Percentiles rank a stretch among this genome's conserved stretches.
Evolutionary conservation across 2,888 invertebrate species (phyloP).

Genomic region (Hypsopygia costalis): DNA sequence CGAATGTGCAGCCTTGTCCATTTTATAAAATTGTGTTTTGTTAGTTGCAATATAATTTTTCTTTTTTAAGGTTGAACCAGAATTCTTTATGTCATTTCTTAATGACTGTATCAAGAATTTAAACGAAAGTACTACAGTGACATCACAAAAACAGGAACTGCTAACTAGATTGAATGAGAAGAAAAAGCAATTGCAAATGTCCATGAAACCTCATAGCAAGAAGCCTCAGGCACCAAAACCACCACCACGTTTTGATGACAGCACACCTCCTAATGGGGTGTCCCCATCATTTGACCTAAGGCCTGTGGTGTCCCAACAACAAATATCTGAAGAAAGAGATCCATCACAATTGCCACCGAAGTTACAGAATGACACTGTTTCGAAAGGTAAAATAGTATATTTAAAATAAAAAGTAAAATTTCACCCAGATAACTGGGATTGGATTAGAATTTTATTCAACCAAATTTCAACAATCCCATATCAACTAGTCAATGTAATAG

Average conservation of each 20-base stretch:
- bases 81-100: constrained; percentile 86
- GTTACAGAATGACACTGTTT: constrained; percentile 33
- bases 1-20: no score
- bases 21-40: not conserved
- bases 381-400: constrained; percentile 42
- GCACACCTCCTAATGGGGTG: constrained; percentile 68
- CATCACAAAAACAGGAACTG: constrained; percentile 82
- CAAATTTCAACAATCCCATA: no score
- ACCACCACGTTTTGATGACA: constrained; percentile 63
- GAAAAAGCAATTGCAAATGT: constrained; percentile 79
- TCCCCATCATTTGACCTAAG: constrained; percentile 70
- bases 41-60: constrained; percentile 5
- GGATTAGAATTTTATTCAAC: no score
- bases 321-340: constrained; percentile 61
- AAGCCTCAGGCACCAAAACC: constrained; percentile 68
- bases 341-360: constrained; percentile 49
- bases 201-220: constrained; percentile 51
- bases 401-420: no score
- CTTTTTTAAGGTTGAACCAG: constrained; percentile 84
- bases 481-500: no score
- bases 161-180: constrained; percentile 83
- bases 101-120: constrained; percentile 84
- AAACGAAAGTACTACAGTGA: constrained; percentile 58
- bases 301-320: constrained; percentile 70
- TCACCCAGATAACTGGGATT: no score